Evolutionary conservation across 2,113 vertebrate species (phyloP), one percentile per base, ranked within the genome.

Genomic region (Nansenia antarctica): DNA sequence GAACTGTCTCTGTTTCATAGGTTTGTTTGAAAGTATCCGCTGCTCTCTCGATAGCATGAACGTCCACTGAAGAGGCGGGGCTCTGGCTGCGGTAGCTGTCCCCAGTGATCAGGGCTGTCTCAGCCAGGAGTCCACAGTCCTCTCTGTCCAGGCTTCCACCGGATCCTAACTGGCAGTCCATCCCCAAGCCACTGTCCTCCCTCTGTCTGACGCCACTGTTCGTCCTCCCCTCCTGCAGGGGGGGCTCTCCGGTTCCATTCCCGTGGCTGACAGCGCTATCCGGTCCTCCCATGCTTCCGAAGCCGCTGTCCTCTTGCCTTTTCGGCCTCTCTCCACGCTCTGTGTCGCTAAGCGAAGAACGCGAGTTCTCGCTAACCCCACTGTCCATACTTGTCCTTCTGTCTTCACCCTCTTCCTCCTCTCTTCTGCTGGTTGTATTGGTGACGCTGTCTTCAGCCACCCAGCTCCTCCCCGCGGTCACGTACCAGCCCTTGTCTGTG

Each of bases 261-360:
- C 77, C 68, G 1, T 30, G 47, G 49, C 58, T 47, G 35, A 60
- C 69, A n/a, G 75, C 77, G 73, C 75, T 77, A 22, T 89, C 91
- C 2, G 79, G 37, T 52, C 65, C 87, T 6, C 81, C 87, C 29
- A 91, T 66, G 70, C 91, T 92, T 29, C 79, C 90, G 59, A 79
- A 92, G 22, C 90, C 91, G 3, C 92, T 93, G 78, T 93, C 91
- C 2, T 90, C 90, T 45, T 81, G 86, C 61, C 42, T 79, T 3
- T 0, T 35, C 2, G 65, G 49, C 29, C 62, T 18, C 15, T 29
- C 72, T 65, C 18, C 45, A 8, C 12, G 65, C 9, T 9, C 4
- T 14, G 62, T 27, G 22, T 67, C 20, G 29, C 9, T 70, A 29
- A 35, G 60, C 0, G 26, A 34, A 27, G 77, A 65, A 39, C 67